Evolutionary conservation across 2,888 invertebrate genomes (phyloP).

Genomic region (Drosophila niveifrons): DNA sequence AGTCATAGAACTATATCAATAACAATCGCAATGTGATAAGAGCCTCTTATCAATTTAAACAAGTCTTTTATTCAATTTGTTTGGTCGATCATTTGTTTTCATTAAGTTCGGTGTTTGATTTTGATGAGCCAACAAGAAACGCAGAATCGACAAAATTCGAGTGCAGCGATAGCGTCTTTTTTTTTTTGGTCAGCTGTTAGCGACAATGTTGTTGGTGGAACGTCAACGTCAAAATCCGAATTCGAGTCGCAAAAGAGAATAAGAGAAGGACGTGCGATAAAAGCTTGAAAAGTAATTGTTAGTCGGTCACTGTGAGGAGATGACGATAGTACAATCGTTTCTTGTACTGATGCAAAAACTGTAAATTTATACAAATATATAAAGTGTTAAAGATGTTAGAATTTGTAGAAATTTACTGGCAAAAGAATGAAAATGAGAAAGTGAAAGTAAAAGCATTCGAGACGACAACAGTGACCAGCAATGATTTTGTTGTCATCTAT

Average conservation of each 20-base stretch:
- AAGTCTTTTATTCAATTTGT: neutral
- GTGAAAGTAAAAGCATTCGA: neutral
- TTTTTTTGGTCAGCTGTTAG: slow-evolving; percentile 9
- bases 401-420: slow-evolving; percentile 79
- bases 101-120: slow-evolving; percentile 14
- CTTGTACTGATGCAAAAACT: neutral
- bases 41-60: slow-evolving; percentile 23
- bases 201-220: slow-evolving; percentile 11
- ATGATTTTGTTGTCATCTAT: slow-evolving; percentile 76
- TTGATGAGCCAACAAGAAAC: slow-evolving; percentile 14
- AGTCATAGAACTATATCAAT: slow-evolving; percentile 14
- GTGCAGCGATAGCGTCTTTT: slow-evolving; percentile 4
- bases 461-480: neutral
- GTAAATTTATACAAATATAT: neutral
- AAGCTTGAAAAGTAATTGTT: neutral
- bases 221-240: slow-evolving; percentile 8
- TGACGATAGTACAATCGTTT: neutral
- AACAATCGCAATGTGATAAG: slow-evolving; percentile 13
- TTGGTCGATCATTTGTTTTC: neutral
- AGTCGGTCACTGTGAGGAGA: neutral
- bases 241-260: slow-evolving; percentile 8
- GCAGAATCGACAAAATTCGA: slow-evolving; percentile 26
- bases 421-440: slow-evolving; percentile 14
- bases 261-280: slow-evolving; percentile 23
- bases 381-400: slow-evolving; percentile 58